These are phyloP conservation scores for Lepilemur ruficaudatus DNA, from an alignment of 2,797 vertebrate genomes.

Conservation along the genomic window DNA sequence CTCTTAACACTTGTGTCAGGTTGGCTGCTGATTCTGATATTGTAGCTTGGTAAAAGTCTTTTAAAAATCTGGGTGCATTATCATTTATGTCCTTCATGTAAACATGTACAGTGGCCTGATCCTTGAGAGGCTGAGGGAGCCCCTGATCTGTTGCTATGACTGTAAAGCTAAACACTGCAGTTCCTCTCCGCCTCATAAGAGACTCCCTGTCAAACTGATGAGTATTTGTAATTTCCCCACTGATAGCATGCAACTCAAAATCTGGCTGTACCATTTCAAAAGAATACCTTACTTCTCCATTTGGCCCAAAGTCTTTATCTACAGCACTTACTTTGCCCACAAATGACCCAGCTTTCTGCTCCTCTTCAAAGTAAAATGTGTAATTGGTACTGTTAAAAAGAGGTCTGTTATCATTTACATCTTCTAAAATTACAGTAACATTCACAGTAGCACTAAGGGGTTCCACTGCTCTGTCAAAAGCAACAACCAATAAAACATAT, in stretches of 20 bases:
- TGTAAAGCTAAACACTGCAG: conserved; percentile 93
- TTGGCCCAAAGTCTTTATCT: conserved; percentile 95
- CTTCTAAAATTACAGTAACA: conserved; percentile 94
- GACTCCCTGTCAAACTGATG: conserved; percentile 94
- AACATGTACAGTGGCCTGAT: conserved; percentile 97
- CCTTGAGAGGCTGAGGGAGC: conserved; percentile 94
- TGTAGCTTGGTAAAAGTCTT: conserved; percentile 97
- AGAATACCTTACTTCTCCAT: conserved; percentile 94
- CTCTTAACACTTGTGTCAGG: conserved; percentile 94
- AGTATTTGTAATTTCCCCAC: conserved; percentile 92
- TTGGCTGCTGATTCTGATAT: conserved; percentile 94
- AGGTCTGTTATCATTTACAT: conserved; percentile 97
- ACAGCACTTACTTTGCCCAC: conserved; percentile 93
- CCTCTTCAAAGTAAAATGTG: conserved; percentile 96
- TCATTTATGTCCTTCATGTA: conserved; percentile 98
- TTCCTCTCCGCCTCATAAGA: conserved; percentile 94
- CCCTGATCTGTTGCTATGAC: conserved; percentile 95
- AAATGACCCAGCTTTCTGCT: conserved; percentile 90
- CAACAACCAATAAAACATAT: conserved; percentile 92
- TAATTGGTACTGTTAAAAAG: conserved; percentile 99
- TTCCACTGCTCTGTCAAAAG: conserved; percentile 95
- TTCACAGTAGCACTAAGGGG: conserved; percentile 94
- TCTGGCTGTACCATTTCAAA: conserved; percentile 93
- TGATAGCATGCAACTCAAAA: conserved; percentile 94
- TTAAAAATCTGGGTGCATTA: conserved; percentile 95